Evolutionary conservation across 2,797 vertebrate species (phyloP).

Genomic region (Malurus leucopterus): DNA sequence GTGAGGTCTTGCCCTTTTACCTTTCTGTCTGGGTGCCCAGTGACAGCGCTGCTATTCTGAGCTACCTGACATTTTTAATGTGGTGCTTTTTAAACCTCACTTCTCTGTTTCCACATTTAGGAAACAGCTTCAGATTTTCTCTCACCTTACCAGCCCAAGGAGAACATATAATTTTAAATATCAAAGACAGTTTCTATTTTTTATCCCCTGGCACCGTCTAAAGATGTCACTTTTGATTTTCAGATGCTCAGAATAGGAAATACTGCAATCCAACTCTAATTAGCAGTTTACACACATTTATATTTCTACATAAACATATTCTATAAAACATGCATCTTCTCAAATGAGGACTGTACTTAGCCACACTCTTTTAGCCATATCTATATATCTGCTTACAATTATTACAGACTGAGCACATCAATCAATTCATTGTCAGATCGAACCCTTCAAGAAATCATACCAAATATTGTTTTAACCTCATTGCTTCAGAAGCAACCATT

Average conservation of each 20-base stretch:
- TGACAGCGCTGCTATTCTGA: background rate
- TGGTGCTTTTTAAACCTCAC: background rate
- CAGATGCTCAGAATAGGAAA: background rate
- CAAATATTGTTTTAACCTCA: background rate
- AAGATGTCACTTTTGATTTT: background rate
- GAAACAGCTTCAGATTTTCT: background rate
- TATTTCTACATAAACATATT: background rate
- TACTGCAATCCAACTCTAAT: background rate
- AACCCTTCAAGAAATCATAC: background rate
- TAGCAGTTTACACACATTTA: background rate
- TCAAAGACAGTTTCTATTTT: background rate
- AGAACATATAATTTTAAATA: background rate
- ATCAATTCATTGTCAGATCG: background rate
- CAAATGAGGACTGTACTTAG: background rate
- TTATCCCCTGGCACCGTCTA: background rate
- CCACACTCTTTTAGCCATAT: background rate
- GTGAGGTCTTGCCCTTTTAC: background rate
- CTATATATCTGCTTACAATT: background rate
- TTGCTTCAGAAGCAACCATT: slow-evolving; percentile 22
- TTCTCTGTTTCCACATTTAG: background rate
- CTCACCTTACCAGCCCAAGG: background rate
- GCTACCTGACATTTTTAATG: background rate
- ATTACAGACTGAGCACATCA: background rate
- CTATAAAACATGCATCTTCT: background rate
- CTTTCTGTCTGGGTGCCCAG: background rate